Evolutionary conservation across 2,888 invertebrate species (phyloP).

Genomic region (Cataglyphis cursor): DNA sequence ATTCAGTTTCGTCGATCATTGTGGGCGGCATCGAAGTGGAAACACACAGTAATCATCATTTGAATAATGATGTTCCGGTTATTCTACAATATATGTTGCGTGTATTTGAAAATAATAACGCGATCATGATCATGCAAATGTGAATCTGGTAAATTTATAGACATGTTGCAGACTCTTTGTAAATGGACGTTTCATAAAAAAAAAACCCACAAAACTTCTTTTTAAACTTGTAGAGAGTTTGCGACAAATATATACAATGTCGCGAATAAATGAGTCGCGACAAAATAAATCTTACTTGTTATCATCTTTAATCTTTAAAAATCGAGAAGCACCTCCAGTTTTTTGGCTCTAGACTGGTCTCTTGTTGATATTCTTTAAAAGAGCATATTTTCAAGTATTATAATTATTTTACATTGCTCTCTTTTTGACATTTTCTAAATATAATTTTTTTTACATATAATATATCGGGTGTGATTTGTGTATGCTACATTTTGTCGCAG

Average conservation of each 20-base stretch:
- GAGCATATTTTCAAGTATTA: background rate
- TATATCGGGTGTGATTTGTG: background rate
- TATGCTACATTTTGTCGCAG: background rate
- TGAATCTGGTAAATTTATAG: slow-evolving; percentile 9
- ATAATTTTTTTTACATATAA: background rate
- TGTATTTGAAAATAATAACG: background rate
- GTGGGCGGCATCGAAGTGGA: slow-evolving; percentile 41
- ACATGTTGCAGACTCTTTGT: background rate
- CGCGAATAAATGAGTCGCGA: slow-evolving; percentile 1
- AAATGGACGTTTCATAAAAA: background rate
- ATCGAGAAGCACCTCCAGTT: background rate
- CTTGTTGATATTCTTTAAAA: background rate
- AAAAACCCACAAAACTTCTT: no score
- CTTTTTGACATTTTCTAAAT: slow-evolving; percentile 16
- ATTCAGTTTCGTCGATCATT: slow-evolving; percentile 16
- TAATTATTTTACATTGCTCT: background rate
- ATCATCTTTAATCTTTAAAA: background rate
- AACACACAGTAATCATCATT: slow-evolving; percentile 25
- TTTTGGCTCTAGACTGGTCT: background rate
- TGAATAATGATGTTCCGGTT: slow-evolving; percentile 33
- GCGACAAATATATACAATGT: background rate
- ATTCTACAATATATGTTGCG: slow-evolving; percentile 15
- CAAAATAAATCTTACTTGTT: background rate
- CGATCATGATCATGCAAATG: background rate
- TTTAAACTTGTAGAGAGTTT: no score